Percentiles rank a stretch among this genome's conserved stretches.
These are phyloP conservation scores for Perca schrenkii DNA, from an alignment of 2,113 vertebrate species.

Conservation along the genomic window DNA sequence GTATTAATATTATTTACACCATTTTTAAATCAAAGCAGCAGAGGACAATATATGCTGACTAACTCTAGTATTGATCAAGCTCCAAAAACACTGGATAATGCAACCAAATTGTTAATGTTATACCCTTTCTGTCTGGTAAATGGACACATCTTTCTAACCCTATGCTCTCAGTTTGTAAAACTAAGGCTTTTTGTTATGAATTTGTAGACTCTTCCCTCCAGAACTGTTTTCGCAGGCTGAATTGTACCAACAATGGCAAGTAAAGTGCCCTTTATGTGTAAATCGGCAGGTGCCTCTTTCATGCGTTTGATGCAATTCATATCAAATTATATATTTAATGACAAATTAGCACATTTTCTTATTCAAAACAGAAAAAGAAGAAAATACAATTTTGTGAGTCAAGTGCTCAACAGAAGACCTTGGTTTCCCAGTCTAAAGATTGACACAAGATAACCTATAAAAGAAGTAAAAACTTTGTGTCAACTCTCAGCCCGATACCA, in stretches of 20 bases:
- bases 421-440: background rate
- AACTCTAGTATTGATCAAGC: background rate
- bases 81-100: background rate
- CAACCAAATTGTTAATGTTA: background rate
- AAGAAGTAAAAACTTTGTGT: background rate
- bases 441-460: background rate
- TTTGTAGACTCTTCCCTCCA: background rate
- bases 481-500: background rate
- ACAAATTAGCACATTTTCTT: background rate
- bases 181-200: background rate
- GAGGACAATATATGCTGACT: no score
- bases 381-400: background rate
- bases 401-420: background rate
- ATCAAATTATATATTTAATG: background rate
- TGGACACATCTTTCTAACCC: background rate
- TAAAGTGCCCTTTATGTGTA: background rate
- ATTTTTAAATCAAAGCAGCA: no score
- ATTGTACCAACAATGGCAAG: background rate
- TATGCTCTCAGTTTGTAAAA: background rate
- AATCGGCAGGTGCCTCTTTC: background rate
- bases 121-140: background rate
- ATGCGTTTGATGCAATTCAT: background rate
- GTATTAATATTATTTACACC: no score
- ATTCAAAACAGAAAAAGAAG: no score
- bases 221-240: background rate